Conservation (phyloP, 2,113 vertebrate species). For the Electrona antarctica region DNA sequence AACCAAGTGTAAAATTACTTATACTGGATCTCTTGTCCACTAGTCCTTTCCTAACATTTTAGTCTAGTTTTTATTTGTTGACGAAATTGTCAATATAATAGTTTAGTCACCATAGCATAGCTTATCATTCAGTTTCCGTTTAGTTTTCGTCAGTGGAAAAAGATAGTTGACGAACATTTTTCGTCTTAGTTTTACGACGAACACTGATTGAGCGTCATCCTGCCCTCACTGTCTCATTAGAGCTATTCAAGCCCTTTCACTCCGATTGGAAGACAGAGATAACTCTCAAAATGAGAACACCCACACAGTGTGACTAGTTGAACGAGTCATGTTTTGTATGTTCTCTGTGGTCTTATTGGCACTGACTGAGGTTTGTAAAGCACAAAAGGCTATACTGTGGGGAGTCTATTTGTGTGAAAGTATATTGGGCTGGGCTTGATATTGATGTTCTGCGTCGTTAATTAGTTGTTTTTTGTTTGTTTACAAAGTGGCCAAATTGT, state of each 20-base stretch:
- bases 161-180: too few relatives aligned
- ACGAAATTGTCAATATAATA: too few relatives aligned
- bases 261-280: slow-evolving; percentile 56
- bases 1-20: too few relatives aligned
- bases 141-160: too few relatives aligned
- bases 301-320: slow-evolving; percentile 54
- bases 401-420: slow-evolving; percentile 44
- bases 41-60: too few relatives aligned
- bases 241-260: slow-evolving; percentile 69
- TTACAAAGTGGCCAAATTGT: slow-evolving; percentile 19
- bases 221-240: slow-evolving; percentile 68
- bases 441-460: slow-evolving; percentile 33
- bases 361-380: slow-evolving; percentile 53
- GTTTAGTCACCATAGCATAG: too few relatives aligned
- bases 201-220: too few relatives aligned
- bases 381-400: slow-evolving; percentile 26
- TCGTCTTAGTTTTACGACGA: too few relatives aligned
- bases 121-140: too few relatives aligned
- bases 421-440: slow-evolving; percentile 35
- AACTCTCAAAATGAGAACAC: slow-evolving; percentile 71
- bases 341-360: slow-evolving; percentile 43
- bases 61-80: too few relatives aligned
- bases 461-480: slow-evolving; percentile 45
- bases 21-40: too few relatives aligned
- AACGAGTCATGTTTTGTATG: slow-evolving; percentile 57